Base-by-base conservation (phyloP, 2,888 invertebrate genomes). In the Serripes groenlandicus region DNA sequence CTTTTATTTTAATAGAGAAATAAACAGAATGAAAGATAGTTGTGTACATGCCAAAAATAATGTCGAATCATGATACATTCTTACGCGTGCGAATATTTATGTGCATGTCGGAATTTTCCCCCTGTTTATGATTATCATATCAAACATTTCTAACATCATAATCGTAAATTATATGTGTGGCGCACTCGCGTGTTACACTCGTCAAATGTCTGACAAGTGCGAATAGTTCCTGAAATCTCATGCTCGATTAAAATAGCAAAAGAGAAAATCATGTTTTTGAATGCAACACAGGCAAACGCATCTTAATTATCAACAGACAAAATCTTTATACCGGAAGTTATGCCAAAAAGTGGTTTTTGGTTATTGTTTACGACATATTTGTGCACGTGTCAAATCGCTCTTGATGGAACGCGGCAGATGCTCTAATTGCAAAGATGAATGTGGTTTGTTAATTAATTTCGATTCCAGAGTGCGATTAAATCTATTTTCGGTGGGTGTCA, bases 381-480 rank as follows among this genome's bases (percentile, higher is more conserved):
- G 11, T n/a, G 26, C 37, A 30, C 23, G 66, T 66, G 66, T 66
- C 66, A 42, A 15, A 66, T n/a, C 21, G 15, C 1, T 26, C n/a
- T 66, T 66, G 66, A 42, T 4, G 66, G 66, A 28, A 42, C n/a
- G 15, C 66, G 66, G 66, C 66, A 66, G 66, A n/a, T 66, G 66
- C 28, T 23, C 42, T 66, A 66, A 66, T 66, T 66, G 66, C 42
- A 42, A 32, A 42, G 30, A 32, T 42, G 35, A 42, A 23, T 66
- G 23, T 42, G 42, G 66, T 42, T 37, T 21, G 42, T 23, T 66
- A 34, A 35, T 66, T 66, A 66, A 66, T 42, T 66, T 23, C 37
- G 23, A 28, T 23, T 34, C 34, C 66, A 66, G 23, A 42, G n/a
- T 35, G 26, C 15, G 66, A 62, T 66, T 66, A 66, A 66, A 42